Evolutionary conservation across 2,888 invertebrate species (phyloP), one percentile per base, ranked within the genome.

Genomic region (Digitonthophagus gazella): DNA sequence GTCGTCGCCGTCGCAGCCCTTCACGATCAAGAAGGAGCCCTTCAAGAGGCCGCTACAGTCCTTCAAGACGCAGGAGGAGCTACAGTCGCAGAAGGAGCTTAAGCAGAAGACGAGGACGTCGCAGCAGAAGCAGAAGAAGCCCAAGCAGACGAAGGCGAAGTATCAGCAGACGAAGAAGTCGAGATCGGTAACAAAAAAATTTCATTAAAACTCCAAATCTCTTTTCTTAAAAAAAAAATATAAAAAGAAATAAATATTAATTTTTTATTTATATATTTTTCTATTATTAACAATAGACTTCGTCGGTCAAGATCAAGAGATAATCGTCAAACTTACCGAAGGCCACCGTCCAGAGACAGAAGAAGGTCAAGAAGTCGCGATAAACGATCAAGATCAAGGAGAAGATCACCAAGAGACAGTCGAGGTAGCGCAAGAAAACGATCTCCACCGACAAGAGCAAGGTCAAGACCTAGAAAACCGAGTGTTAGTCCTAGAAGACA

Each of bases 281-380:
- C 5, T 2, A 15, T 63, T 19, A 4, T 6, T 63, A 16, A 14
- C 63, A 57, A 16, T 66, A 75, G 79, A 70, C 73, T 78, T 11
- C 76, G 82, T 58, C 76, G 81, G 58, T 81, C 81, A 68, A 76
- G 81, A 58, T 82, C 81, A 72, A 79, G 83, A 28, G 83, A 83
- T 70, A 44, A 44, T 44, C 78, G 80, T 18, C 61, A 61, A 72
- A 74, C 73, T 55, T 75, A 78, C 58, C 77, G 78, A 66, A 71
- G 81, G 58, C 75, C 80, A 67, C 74, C 77, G 3, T 80, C 82
- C 0, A 73, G 80, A 11, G 80, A 78, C 54, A 76, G 77, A 66
- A 76, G 73, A 71, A 78, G 75, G 57, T 73, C 75, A 67, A 75
- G 80, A 67, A 83, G 84, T 1, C 76, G 80, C 56, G 83, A 83